Evolutionary conservation across 2,888 invertebrate species (phyloP).

Genomic region (Cheilosia pagana): DNA sequence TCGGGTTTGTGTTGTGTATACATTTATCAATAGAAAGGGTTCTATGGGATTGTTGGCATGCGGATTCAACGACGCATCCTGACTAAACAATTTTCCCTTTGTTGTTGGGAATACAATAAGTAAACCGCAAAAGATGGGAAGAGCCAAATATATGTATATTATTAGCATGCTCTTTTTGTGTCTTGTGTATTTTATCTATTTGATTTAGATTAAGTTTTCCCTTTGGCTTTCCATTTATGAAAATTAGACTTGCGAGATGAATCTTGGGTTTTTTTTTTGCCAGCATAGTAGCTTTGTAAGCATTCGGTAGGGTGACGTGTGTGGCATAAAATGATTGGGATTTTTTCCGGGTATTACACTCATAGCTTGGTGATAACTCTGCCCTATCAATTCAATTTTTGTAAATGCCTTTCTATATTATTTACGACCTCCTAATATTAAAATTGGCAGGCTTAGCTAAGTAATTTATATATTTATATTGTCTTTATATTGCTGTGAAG

Average conservation of each 20-base stretch:
- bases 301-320: no score
- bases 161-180: constrained; percentile 27
- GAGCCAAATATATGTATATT: constrained; percentile 31
- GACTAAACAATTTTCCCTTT: constrained; percentile 25
- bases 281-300: not conserved
- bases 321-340: no score
- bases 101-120: constrained; percentile 5
- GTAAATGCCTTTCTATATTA: no score
- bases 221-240: not conserved
- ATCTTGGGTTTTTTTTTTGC: not conserved
- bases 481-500: no score
- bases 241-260: not conserved
- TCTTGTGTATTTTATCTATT: constrained; percentile 19
- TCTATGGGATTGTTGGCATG: constrained; percentile 16
- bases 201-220: constrained; percentile 4
- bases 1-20: constrained; percentile 13
- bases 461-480: no score
- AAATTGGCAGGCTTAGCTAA: no score
- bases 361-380: no score
- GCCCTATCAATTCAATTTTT: no score
- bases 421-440: no score
- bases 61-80: constrained; percentile 19
- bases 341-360: no score
- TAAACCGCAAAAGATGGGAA: constrained; percentile 12
- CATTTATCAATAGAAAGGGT: constrained; percentile 19